A percentile compares a stretch with the other conserved stretches of the same genome.
These are phyloP conservation scores for Sphyrna mokarran DNA, from an alignment of 2,113 vertebrate species.

Conservation along the genomic window DNA sequence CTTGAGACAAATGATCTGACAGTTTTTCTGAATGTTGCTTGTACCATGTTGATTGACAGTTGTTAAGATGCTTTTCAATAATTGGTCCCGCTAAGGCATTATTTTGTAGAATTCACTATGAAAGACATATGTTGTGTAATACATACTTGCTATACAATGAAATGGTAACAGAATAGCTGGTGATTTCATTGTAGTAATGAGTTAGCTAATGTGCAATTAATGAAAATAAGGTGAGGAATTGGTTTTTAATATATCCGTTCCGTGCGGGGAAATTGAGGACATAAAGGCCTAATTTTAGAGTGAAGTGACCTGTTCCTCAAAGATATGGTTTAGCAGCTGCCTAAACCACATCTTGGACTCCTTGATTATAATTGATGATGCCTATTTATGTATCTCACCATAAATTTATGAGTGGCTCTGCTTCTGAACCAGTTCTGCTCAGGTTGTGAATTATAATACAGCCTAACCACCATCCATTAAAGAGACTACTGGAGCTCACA, in stretches of 20 bases:
- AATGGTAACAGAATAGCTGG: not conserved
- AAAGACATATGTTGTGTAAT: not conserved
- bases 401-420: not conserved
- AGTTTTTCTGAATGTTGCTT: not conserved
- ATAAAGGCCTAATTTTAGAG: not conserved
- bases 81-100: not conserved
- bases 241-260: not conserved
- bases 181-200: not conserved
- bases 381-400: not conserved
- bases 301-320: not conserved
- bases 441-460: not conserved
- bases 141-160: not conserved
- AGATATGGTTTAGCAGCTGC: not conserved
- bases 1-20: not conserved
- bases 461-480: not conserved
- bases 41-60: not conserved
- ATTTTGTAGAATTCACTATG: not conserved
- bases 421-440: not conserved
- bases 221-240: not conserved
- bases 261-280: not conserved
- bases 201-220: not conserved
- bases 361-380: not conserved
- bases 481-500: not conserved
- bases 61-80: not conserved
- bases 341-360: not conserved